Conservation (phyloP, 2,888 invertebrate species). For the Portevinia maculata region DNA sequence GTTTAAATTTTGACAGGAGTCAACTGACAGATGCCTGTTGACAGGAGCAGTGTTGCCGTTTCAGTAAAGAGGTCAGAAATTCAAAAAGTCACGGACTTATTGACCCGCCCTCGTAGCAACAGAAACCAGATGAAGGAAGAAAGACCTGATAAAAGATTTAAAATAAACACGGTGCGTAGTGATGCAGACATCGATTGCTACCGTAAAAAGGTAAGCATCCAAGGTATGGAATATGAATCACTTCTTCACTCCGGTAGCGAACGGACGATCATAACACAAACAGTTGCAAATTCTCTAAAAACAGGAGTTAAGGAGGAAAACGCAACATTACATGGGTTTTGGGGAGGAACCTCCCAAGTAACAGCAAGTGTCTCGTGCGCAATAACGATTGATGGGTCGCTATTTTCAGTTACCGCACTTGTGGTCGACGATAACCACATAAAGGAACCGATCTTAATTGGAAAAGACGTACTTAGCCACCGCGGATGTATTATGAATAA, state of each 20-base stretch:
- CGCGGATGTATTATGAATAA: not conserved
- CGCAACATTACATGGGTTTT: conserved; percentile 34
- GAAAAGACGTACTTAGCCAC: conserved; percentile 7
- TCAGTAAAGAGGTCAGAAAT: no score
- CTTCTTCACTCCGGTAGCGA: not conserved
- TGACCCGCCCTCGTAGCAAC: no score
- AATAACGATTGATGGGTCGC: not conserved
- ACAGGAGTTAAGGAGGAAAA: no score
- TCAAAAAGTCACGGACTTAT: no score
- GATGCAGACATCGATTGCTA: not conserved
- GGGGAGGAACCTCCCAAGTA: not conserved
- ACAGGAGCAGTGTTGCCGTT: no score
- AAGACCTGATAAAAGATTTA: not conserved
- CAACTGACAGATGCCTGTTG: no score
- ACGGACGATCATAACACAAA: conserved; percentile 10
- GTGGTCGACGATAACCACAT: not conserved
- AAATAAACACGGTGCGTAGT: not conserved
- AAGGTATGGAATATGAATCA: conserved; percentile 6
- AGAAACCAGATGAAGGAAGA: not conserved
- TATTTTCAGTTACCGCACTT: not conserved
- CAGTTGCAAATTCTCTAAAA: conserved; percentile 2
- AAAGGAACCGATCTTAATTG: not conserved
- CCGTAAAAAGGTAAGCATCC: not conserved
- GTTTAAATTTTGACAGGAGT: no score
- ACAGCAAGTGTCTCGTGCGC: not conserved